Evolutionary conservation across 30 jellyfish, hydroid and myxozoan genomes (phyloP).

Genomic region (Cassiopea xamachana): DNA sequence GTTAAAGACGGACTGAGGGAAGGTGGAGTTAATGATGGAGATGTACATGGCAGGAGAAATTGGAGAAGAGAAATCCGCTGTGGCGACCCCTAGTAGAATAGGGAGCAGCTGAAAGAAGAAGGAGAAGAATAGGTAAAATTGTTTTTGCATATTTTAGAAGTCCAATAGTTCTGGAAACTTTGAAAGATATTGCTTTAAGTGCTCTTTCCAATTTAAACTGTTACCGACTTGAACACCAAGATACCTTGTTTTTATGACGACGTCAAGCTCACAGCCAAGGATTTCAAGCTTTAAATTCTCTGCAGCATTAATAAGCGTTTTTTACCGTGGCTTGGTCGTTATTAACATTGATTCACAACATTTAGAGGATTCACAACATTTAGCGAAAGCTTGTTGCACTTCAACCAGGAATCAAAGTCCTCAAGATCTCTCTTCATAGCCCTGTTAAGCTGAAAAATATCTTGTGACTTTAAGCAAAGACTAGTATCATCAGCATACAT

Average conservation of each 20-base stretch:
- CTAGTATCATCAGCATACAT: slow-evolving; percentile 42
- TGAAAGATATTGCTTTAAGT: neutral
- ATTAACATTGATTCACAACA: slow-evolving; percentile 20
- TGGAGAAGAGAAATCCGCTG: too few relatives aligned
- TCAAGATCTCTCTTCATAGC: slow-evolving; percentile 7
- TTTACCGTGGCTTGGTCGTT: neutral
- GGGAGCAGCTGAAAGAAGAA: neutral
- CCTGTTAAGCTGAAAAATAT: slow-evolving; percentile 20
- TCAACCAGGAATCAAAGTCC: slow-evolving; percentile 28
- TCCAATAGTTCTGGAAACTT: neutral
- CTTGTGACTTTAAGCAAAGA: slow-evolving; percentile 1
- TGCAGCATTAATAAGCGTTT: neutral
- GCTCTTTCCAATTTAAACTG: neutral
- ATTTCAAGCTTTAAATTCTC: slow-evolving; percentile 2
- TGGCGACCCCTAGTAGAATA: too few relatives aligned
- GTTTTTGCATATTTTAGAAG: neutral
- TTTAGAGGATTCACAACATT: slow-evolving; percentile 53
- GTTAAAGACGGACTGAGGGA: too few relatives aligned
- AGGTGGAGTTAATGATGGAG: too few relatives aligned
- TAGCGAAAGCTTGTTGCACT: slow-evolving; percentile 39
- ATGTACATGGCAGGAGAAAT: too few relatives aligned
- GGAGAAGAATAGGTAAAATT: neutral
- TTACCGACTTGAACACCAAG: slow-evolving; percentile 3
- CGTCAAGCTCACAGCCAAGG: slow-evolving; percentile 9
- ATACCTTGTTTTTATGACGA: neutral